Conservation (phyloP, 2,797 vertebrate species). For the Lagorchestes hirsutus region DNA sequence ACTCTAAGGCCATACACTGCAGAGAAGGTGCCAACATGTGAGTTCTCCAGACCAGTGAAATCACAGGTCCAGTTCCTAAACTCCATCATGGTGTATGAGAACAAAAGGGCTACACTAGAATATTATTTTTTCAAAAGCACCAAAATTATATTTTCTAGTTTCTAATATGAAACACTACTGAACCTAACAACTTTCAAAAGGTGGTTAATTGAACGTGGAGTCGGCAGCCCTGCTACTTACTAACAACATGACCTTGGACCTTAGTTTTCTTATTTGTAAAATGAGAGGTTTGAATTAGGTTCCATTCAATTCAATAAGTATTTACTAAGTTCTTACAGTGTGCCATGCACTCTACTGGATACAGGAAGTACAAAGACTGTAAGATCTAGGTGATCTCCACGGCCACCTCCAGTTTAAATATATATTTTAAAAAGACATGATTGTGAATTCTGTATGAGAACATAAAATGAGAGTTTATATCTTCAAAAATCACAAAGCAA, state of each 20-base stretch:
- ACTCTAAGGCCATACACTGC: background rate
- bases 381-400: background rate
- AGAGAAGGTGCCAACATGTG: background rate
- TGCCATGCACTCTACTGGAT: background rate
- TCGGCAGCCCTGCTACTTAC: background rate
- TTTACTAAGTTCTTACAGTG: background rate
- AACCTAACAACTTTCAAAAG: background rate
- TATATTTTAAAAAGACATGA: background rate
- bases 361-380: background rate
- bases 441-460: background rate
- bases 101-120: background rate
- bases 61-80: background rate
- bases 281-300: background rate
- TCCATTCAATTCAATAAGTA: background rate
- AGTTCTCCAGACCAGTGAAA: background rate
- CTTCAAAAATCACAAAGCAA: slow-evolving; percentile 47
- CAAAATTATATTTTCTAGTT: background rate
- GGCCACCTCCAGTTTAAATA: background rate
- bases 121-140: background rate
- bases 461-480: slow-evolving; percentile 43
- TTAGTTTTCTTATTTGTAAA: background rate
- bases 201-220: background rate
- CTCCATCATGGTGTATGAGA: background rate
- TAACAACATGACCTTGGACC: background rate
- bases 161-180: background rate